These are phyloP conservation scores for Pithys albifrons DNA, from an alignment of 2,113 vertebrate genomes.

Conservation along the genomic window DNA sequence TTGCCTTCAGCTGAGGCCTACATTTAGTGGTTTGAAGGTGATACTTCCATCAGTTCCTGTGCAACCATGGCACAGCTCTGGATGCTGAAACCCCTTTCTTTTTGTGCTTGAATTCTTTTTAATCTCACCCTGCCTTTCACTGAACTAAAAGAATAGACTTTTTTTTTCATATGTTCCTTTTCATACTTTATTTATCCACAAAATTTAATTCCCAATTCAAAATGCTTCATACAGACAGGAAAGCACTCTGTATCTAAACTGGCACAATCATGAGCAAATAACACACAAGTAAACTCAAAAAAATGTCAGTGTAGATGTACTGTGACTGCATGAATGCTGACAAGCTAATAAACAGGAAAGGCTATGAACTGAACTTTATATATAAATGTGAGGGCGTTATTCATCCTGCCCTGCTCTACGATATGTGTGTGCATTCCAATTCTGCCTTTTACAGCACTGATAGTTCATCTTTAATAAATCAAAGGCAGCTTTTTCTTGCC, in stretches of 20 bases:
- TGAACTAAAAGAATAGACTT: background rate
- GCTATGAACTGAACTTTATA: background rate
- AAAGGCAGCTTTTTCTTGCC: slow-evolving; percentile 15
- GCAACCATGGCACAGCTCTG: background rate
- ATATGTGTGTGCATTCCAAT: background rate
- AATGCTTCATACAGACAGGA: background rate
- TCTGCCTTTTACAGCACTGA: background rate
- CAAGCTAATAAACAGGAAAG: slow-evolving; percentile 8
- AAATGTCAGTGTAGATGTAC: background rate
- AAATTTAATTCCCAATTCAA: background rate
- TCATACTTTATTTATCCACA: background rate
- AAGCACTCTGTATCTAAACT: background rate
- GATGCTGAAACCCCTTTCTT: background rate
- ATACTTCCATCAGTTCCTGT: background rate
- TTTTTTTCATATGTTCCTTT: background rate
- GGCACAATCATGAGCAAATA: background rate
- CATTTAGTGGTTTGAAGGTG: background rate
- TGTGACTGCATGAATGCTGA: background rate
- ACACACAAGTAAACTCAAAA: background rate
- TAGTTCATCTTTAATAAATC: slow-evolving; percentile 41
- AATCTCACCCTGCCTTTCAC: background rate
- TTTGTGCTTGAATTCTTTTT: background rate
- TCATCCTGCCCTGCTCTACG: background rate
- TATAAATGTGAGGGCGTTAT: background rate
- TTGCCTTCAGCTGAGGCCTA: background rate